Evolutionary conservation across 2,888 invertebrate species (phyloP).

Genomic region (Sepioteuthis lessoniana): DNA sequence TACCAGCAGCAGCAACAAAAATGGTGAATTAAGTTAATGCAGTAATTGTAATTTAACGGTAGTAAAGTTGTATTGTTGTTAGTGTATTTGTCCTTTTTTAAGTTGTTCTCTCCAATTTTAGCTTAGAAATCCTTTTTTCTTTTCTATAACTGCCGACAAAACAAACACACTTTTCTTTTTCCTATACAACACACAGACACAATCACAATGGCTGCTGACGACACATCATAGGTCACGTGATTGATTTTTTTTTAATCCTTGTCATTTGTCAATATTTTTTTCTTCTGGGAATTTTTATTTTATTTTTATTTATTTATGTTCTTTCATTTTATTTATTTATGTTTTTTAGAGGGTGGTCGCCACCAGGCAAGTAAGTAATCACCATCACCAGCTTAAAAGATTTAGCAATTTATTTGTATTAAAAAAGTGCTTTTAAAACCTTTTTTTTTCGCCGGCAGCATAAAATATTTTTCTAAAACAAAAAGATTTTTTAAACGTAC

Average conservation of each 20-base stretch:
- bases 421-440: neutral
- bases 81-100: neutral
- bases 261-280: neutral
- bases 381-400: too few relatives aligned
- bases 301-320: neutral
- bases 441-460: neutral
- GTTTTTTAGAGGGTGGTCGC: neutral
- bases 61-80: neutral
- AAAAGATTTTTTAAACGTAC: neutral
- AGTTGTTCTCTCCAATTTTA: neutral
- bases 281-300: neutral
- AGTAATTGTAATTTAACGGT: neutral
- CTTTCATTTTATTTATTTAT: neutral
- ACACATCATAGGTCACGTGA: slow-evolving; percentile 23
- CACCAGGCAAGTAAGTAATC: neutral
- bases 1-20: neutral
- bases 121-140: neutral
- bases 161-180: too few relatives aligned
- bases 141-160: neutral
- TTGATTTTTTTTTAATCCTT: neutral
- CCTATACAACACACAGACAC: too few relatives aligned
- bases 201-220: neutral
- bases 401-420: too few relatives aligned
- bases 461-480: neutral
- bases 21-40: neutral